These are phyloP conservation scores for Lycodopsis pacificus DNA, from an alignment of 2,797 vertebrate genomes.

Conservation along the genomic window DNA sequence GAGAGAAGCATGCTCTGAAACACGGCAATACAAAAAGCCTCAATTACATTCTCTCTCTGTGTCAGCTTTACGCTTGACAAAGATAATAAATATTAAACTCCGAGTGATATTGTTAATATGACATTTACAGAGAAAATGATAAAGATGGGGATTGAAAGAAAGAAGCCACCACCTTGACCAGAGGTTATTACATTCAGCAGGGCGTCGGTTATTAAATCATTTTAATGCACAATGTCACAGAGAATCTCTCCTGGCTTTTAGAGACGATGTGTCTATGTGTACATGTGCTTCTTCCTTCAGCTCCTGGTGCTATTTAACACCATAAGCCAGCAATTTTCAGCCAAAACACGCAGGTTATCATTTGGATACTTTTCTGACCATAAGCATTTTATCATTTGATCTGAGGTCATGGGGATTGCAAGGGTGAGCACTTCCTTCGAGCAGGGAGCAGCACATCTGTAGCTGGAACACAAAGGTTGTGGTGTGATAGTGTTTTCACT, in stretches of 20 bases:
- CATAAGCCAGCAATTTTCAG: constrained; percentile 19
- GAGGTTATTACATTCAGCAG: constrained; percentile 9
- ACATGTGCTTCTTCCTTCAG: background rate
- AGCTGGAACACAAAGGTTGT: constrained; percentile 22
- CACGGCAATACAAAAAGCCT: constrained; percentile 9
- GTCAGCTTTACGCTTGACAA: constrained; percentile 11
- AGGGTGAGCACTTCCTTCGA: constrained; percentile 31
- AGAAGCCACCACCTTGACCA: constrained; percentile 2
- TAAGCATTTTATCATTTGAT: constrained; percentile 59
- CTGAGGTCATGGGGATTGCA: constrained; percentile 37
- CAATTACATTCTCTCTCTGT: constrained; percentile 8
- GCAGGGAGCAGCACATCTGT: constrained; percentile 34
- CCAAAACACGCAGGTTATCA: constrained; percentile 20
- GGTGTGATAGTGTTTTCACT: constrained; percentile 1
- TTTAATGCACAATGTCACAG: constrained; percentile 40
- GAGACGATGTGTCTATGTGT: background rate
- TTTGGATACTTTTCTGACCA: constrained; percentile 41
- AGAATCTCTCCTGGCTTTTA: constrained; percentile 2
- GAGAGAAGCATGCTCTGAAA: constrained; percentile 14
- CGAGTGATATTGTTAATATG: background rate
- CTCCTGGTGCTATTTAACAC: constrained; percentile 18
- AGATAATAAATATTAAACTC: background rate
- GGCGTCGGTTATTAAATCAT: constrained; percentile 20
- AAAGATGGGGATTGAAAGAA: background rate
- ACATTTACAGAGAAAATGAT: constrained; percentile 6